Evolutionary conservation across 1,140 invertebrate genomes (phyloP).

Genomic region (Pseudobourletiella spinata): DNA sequence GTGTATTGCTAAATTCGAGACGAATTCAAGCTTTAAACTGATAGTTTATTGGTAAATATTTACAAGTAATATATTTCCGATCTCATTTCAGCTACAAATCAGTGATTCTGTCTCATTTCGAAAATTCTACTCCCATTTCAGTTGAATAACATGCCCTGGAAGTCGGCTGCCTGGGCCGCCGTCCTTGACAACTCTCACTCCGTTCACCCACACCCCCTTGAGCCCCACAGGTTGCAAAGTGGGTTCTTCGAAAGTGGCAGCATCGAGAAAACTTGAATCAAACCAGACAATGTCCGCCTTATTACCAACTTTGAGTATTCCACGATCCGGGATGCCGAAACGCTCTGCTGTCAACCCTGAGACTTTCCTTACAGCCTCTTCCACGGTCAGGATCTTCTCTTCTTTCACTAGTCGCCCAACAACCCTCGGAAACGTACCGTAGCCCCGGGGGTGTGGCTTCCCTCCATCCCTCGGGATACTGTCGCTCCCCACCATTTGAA

Average conservation of each 20-base stretch:
- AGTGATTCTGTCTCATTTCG: too few species aligned
- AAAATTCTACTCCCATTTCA: too few species aligned
- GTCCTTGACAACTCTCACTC: constrained; percentile 16
- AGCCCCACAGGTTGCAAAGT: constrained; percentile 12
- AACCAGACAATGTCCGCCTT: constrained; percentile 27
- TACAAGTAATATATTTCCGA: too few species aligned
- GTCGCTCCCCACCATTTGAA: constrained; percentile 32
- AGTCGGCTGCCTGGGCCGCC: neutral
- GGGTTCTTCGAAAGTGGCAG: constrained; percentile 25
- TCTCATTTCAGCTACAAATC: too few species aligned
- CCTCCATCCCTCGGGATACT: constrained; percentile 28
- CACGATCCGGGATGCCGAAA: constrained; percentile 22
- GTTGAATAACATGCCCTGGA: constrained; percentile 36
- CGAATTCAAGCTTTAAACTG: too few species aligned
- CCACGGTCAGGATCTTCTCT: constrained; percentile 11
- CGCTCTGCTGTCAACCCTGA: constrained; percentile 19
- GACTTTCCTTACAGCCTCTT: constrained; percentile 27
- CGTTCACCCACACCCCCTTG: constrained; percentile 24
- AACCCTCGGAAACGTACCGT: constrained; percentile 25
- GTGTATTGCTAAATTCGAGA: too few species aligned
- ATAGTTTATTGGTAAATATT: too few species aligned
- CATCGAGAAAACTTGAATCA: constrained; percentile 15
- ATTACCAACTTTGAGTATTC: constrained; percentile 17
- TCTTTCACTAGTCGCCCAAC: constrained; percentile 17
- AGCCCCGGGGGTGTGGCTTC: constrained; percentile 28